Conservation (phyloP, 2,888 invertebrate species). For the Cancer borealis region DNA sequence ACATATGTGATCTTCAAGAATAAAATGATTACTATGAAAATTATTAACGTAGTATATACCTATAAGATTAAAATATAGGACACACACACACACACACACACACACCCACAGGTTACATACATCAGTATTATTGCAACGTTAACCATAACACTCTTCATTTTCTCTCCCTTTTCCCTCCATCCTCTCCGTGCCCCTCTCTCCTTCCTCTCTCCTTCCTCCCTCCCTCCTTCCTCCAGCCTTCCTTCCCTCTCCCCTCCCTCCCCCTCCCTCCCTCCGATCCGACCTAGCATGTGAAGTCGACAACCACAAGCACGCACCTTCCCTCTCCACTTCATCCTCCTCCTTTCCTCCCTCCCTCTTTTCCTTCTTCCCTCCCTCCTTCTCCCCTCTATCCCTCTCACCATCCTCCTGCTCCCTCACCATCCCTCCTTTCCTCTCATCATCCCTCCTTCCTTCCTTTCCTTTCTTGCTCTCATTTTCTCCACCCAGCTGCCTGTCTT, state of each 20-base stretch:
- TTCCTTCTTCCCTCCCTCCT: neutral
- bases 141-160: neutral
- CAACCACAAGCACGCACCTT: neutral
- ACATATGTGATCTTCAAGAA: neutral
- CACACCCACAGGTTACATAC: neutral
- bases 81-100: too few relatives aligned
- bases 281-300: conserved; percentile 28
- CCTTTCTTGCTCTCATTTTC: neutral
- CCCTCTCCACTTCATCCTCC: neutral
- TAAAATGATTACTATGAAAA: neutral
- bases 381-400: neutral
- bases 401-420: neutral
- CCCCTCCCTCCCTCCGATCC: neutral
- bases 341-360: too few relatives aligned
- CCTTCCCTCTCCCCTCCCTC: neutral
- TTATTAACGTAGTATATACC: too few relatives aligned
- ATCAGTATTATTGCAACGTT: neutral
- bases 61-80: neutral
- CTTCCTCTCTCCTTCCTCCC: neutral
- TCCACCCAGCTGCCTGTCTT: neutral
- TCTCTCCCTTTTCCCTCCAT: neutral
- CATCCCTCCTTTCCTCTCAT: neutral
- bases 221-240: neutral
- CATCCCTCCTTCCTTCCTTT: neutral
- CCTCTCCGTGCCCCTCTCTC: neutral